Base-by-base conservation (phyloP, 2,797 vertebrate species). In the Miichthys miiuy region DNA sequence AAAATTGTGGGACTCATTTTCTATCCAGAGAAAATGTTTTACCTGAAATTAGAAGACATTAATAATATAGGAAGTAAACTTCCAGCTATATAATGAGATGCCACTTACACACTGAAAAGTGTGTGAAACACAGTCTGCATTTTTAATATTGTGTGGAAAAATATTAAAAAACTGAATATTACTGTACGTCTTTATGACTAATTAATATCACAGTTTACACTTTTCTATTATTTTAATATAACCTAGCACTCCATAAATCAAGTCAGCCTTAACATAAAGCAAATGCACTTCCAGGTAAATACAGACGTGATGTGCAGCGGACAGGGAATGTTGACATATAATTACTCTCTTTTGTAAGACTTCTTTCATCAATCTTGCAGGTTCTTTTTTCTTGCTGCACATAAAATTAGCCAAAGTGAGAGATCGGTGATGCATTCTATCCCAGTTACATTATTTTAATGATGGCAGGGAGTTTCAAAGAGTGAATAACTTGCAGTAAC, bases 401-500 rank as follows among this genome's bases (percentile, higher is more conserved):
- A 52, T 80, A 56, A 74, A 51, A 80, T 79, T 47, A 74, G 12
- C 50, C 62, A 65, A 62, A 86, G 23, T 82, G 68, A 75, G 41
- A 62, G 41, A 75, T 72, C 30, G 73, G 50, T 78, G 72, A 82
- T 48, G 41, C 34, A n/a, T 51, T 58, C 51, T n/a, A 17, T 77
- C 51, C 8, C 17, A 23, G 52, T 66, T 80, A 47, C 84, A 78
- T 79, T 72, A 75, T 86, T 85, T 90, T 79, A 87, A 85, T 77
- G 83, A 82, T 77, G 69, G 64, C n/a, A 51, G 71, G 20, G 66
- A 69, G 48, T 79, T 86, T 88, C 65, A 83, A 87, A 82, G 74
- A 77, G 46, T 68, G 77, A 81, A 84, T 80, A 73, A 82, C 71
- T 88, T 60, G 72, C 21, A 85, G 74, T 72, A 72, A 69, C 72